Base-by-base conservation (phyloP, 2,797 vertebrate species). In the Spinus olivaceus region DNA sequence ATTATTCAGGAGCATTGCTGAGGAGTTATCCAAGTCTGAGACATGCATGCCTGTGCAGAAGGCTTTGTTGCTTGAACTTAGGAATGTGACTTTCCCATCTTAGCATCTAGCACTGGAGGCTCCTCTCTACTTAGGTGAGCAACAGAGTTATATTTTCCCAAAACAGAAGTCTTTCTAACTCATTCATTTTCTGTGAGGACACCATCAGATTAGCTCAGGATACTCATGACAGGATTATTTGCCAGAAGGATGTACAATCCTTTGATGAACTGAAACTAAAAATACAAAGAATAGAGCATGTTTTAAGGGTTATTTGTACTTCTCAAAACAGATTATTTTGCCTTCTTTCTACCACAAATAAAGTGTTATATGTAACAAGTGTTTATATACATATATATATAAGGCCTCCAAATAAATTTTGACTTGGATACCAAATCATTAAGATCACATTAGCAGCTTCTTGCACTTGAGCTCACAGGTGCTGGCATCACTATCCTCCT, bases 71-170 rank as follows among this genome's bases (percentile, higher is more conserved):
- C 25, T 18, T 63, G 15, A 86, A 27, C 15, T 49, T 24, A 28
- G 3, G 2, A 7, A 2, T 3, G 2, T 13, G 30, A 11, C 5
- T 57, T 77, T 60, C 19, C 35, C 50, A 11, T 1, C 19, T 50
- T 10, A 27, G 13, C 3, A 7, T 24, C 23, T 54, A 54, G 4
- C 1, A 2, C 15, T n/a, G 50, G 3, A 20, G 9, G 13, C 27
- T 91, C 32, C 6, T 67, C 35, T 78, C 24, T 67, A 4, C n/a
- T 72, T n/a, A 32, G 11, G 22, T 14, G 6, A 7, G 16, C 16
- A 51, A 11, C 44, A 44, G 15, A 85, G 17, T 24, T 66, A 8
- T 11, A 7, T 50, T 71, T 74, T 74, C 30, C 73, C 22, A 10
- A 70, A 86, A 56, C 2, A 51, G 14, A 72, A 73, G 9, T 18